Conservation (phyloP, 2,888 invertebrate species). For the Cosmia trapezina region DNA sequence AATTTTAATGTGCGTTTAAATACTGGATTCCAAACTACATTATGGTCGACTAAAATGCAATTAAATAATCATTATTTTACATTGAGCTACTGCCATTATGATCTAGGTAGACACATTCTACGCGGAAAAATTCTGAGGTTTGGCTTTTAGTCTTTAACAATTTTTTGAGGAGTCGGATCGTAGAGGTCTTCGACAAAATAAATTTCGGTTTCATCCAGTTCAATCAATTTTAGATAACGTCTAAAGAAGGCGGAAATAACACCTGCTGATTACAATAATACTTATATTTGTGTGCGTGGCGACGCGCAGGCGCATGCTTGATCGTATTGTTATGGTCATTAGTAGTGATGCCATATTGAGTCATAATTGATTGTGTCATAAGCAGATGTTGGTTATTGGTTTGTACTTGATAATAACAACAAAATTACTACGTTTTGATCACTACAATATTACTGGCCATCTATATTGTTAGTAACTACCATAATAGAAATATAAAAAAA, state of each 20-base stretch:
- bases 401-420: not conserved
- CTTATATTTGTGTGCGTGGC: constrained; percentile 48
- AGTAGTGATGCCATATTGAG: constrained; percentile 38
- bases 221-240: constrained; percentile 4
- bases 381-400: constrained; percentile 9
- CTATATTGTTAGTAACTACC: too few relatives aligned
- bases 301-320: constrained; percentile 35
- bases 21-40: not conserved
- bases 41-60: not conserved
- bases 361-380: constrained; percentile 18
- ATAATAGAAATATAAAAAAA: too few relatives aligned
- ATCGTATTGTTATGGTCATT: constrained; percentile 49
- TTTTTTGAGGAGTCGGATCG: not conserved
- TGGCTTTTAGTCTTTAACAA: not conserved
- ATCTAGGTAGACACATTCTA: too few relatives aligned
- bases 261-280: constrained; percentile 56
- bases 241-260: constrained; percentile 40
- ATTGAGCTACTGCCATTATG: not conserved
- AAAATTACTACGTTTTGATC: not conserved
- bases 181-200: not conserved
- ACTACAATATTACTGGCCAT: not conserved
- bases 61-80: not conserved
- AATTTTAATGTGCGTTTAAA: too few relatives aligned
- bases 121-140: too few relatives aligned
- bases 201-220: not conserved